These are phyloP conservation scores for Danio aesculapii DNA, from an alignment of 2,797 vertebrate species.

Conservation along the genomic window DNA sequence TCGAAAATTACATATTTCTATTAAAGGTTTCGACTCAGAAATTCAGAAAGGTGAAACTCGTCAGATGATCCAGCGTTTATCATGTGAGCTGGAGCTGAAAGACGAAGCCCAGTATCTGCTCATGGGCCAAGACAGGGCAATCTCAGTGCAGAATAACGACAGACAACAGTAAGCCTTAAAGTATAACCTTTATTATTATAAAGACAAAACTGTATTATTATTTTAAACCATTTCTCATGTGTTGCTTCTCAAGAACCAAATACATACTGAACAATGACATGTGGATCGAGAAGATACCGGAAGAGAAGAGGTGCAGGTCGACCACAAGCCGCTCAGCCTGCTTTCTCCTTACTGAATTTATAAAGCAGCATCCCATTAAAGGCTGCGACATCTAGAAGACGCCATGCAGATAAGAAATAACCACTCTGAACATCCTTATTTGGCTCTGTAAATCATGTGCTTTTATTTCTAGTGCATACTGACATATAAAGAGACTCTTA, in stretches of 20 bases:
- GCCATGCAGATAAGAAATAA: constrained; percentile 12
- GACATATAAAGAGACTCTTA: constrained; percentile 70
- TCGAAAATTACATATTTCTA: not conserved
- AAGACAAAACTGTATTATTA: not conserved
- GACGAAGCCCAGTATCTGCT: constrained; percentile 67
- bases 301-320: constrained; percentile 52
- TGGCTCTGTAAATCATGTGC: constrained; percentile 79
- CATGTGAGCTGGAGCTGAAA: constrained; percentile 61
- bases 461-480: constrained; percentile 87
- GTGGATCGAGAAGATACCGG: constrained; percentile 76
- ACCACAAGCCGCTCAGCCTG: constrained; percentile 66
- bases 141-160: constrained; percentile 42
- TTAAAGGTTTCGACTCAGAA: constrained; percentile 64
- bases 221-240: not conserved
- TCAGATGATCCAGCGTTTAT: constrained; percentile 62
- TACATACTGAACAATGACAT: constrained; percentile 71
- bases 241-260: constrained; percentile 62
- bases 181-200: not conserved
- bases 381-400: constrained; percentile 39
- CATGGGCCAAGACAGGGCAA: constrained; percentile 71
- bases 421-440: not conserved
- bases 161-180: constrained; percentile 64
- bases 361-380: constrained; percentile 45
- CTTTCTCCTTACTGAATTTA: constrained; percentile 64
- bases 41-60: constrained; percentile 56